A percentile compares a stretch with the other conserved stretches of the same genome.
phyloP scores from a whole-genome alignment of 2,113 vertebrate genomes.

The Petroica traversi region DNA sequence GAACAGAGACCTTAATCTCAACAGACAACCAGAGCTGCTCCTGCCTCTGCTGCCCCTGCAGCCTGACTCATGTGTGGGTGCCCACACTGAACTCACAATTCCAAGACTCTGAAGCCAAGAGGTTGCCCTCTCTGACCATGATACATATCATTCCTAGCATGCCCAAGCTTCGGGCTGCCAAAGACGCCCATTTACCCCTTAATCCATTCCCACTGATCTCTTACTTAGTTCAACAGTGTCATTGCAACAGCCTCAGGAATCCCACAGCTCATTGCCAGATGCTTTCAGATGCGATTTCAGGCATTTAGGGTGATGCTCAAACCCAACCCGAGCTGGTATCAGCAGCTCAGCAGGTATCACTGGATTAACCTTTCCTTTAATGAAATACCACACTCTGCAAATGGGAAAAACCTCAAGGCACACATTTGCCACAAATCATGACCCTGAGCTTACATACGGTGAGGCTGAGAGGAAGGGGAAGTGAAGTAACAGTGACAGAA shows the following conservation, averaged over 20 bases:
- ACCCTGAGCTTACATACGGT: not conserved
- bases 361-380: not conserved
- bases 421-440: not conserved
- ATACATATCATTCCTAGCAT: not conserved
- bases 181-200: not conserved
- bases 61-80: not conserved
- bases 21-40: not conserved
- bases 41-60: not conserved
- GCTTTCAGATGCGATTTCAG: not conserved
- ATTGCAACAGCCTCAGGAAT: not conserved
- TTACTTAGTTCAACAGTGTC: rapidly evolving
- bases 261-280: not conserved
- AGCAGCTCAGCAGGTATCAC: not conserved
- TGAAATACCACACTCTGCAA: not conserved
- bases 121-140: not conserved
- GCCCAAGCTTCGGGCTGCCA: not conserved
- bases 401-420: not conserved
- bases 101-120: not conserved
- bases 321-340: not conserved
- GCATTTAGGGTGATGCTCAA: not conserved
- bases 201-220: not conserved
- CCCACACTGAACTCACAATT: not conserved
- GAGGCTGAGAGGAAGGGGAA: not conserved
- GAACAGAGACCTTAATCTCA: not conserved
- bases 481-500: not conserved